Base-by-base conservation (phyloP, 2,797 vertebrate species). In the Alca torda region DNA sequence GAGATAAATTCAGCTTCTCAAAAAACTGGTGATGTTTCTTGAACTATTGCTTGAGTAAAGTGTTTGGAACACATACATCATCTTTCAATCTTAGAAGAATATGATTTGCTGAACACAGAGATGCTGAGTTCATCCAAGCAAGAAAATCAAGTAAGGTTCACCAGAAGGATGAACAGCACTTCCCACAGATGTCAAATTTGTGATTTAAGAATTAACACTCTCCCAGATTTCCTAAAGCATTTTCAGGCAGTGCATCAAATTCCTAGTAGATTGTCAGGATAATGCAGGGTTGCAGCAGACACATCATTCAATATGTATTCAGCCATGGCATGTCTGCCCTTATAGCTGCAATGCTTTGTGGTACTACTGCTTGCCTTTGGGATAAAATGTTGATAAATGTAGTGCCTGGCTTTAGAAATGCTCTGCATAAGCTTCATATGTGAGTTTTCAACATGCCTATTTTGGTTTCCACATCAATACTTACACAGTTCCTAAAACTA, bases 191-290 rank as follows among this genome's bases (percentile, higher is more conserved):
- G 9, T 87, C 80, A 96, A 90, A 92, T 84, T 68, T 60, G n/a
- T 87, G 78, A 94, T 91, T 87, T 87, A 95, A 90, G 74, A 93
- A 90, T 93, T 91, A 93, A 84, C 35, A n/a, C 35, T 67, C 37
- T 79, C 68, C 69, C 69, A 56, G n/a, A 75, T 95, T 96, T 94
- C 73, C 78, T 53, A 23, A 9, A 74, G 46, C 2, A 0, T 87
- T 94, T 89, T 93, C 43, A 89, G 60, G 28, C 57, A 84, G 51
- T 93, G 59, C 39, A 89, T 95, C 89, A 89, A 72, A 70, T 82
- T 93, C 31, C 48, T 84, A 60, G 78, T 39, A 69, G 53, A 75
- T 4, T 94, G 60, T 74, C 89, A 87, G 45, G n/a, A 88, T 46
- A 94, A 82, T 15, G 21, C 35, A 81, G 70, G 28, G 31, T 54